Conservation (phyloP, 2,797 vertebrate genomes). For the Rhynchotus rufescens region DNA sequence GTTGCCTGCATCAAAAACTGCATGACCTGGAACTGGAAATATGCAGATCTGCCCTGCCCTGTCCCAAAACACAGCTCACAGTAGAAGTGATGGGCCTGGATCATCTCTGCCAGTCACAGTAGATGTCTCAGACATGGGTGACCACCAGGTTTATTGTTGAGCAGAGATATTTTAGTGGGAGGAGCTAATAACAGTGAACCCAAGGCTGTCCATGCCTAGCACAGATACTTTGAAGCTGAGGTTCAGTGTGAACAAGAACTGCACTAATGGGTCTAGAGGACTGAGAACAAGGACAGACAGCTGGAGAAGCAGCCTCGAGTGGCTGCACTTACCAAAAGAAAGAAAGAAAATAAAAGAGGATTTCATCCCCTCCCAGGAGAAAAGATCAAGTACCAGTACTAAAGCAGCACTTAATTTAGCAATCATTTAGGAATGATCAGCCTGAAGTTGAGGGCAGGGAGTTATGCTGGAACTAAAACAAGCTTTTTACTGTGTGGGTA, state of each 20-base stretch:
- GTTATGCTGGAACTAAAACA: neutral
- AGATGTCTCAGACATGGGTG: neutral
- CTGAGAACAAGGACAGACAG: neutral
- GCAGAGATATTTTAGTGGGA: neutral
- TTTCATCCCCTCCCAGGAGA: neutral
- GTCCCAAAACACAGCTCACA: neutral
- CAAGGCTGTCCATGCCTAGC: neutral
- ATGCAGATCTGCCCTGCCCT: neutral
- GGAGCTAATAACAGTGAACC: neutral
- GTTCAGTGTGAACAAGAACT: neutral
- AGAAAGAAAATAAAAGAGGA: neutral
- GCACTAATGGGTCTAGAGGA: neutral
- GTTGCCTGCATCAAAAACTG: neutral
- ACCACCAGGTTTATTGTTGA: neutral
- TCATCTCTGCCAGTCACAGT: neutral
- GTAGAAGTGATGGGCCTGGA: neutral
- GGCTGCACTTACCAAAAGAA: neutral
- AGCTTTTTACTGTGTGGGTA: neutral
- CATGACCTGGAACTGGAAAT: neutral
- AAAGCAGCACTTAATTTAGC: neutral
- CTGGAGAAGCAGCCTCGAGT: neutral
- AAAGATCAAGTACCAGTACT: neutral
- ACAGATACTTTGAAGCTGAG: accelerated
- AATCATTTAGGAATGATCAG: neutral
- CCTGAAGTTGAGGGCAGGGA: neutral